phyloP scores from a whole-genome alignment of 2,888 invertebrate genomes.

The Catocala sponsa region DNA sequence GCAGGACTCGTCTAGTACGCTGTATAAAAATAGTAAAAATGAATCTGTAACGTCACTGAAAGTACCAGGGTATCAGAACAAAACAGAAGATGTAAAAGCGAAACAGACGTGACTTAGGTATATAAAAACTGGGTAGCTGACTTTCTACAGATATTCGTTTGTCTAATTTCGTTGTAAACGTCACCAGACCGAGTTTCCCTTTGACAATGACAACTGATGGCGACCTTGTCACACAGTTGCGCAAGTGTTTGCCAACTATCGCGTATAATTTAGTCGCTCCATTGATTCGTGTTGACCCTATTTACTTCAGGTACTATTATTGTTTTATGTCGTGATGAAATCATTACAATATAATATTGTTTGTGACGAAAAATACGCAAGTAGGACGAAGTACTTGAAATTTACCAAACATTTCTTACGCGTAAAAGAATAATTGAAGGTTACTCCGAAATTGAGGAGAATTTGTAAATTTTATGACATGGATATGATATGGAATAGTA shows the following conservation, averaged over 20 bases:
- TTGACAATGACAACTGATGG: slow-evolving; percentile 39
- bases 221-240: slow-evolving; percentile 42
- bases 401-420: slow-evolving; percentile 24
- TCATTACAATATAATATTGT: slow-evolving; percentile 29
- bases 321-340: slow-evolving; percentile 47
- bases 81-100: neutral
- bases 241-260: slow-evolving; percentile 56
- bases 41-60: neutral
- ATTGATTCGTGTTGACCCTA: slow-evolving; percentile 47
- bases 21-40: too few relatives aligned
- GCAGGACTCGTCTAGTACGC: too few relatives aligned
- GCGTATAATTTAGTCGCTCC: slow-evolving; percentile 39
- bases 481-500: too few relatives aligned
- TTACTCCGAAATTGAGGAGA: neutral
- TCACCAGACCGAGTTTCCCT: slow-evolving; percentile 47
- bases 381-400: slow-evolving; percentile 22
- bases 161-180: slow-evolving; percentile 2
- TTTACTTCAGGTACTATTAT: slow-evolving; percentile 34
- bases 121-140: slow-evolving; percentile 1
- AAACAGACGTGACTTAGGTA: too few relatives aligned
- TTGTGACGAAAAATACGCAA: slow-evolving; percentile 32
- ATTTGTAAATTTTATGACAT: neutral
- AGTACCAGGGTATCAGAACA: slow-evolving; percentile 26
- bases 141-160: slow-evolving; percentile 29
- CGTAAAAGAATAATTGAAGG: slow-evolving; percentile 14